phyloP scores from a whole-genome alignment of 2,113 vertebrate species.

The Tichodroma muraria region DNA sequence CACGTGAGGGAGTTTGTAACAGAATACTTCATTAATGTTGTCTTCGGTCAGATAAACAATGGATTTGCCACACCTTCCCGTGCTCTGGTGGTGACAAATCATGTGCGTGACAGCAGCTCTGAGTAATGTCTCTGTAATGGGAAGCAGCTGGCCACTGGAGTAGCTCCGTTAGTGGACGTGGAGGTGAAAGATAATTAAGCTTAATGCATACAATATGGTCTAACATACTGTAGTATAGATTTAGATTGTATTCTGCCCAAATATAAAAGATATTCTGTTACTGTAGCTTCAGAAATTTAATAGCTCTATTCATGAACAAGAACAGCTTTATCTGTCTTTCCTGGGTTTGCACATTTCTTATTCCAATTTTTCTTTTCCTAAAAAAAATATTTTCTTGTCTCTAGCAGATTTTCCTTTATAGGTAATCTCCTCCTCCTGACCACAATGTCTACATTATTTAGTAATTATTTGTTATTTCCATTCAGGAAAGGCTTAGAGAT shows the following conservation, averaged over 20 bases:
- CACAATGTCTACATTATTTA: not conserved
- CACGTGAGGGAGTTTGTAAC: not conserved
- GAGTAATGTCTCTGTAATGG: conserved; percentile 3
- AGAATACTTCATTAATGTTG: not conserved
- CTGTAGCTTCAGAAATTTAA: not conserved
- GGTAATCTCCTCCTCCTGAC: not conserved
- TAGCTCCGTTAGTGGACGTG: not conserved
- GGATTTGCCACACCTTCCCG: not conserved
- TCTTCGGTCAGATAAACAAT: not conserved
- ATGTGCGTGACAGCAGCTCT: not conserved
- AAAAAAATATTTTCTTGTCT: not conserved
- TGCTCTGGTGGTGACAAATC: not conserved
- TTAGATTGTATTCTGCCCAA: not conserved
- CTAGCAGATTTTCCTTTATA: not conserved
- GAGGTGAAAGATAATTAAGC: conserved; percentile 1
- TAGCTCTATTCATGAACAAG: not conserved
- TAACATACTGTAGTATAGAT: not conserved
- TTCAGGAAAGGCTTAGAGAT: not conserved
- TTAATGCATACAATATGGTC: not conserved
- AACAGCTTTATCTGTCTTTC: not conserved
- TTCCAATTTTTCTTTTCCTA: not conserved
- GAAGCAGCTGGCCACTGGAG: conserved; percentile 4
- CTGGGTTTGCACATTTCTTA: not conserved
- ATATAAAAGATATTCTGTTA: not conserved
- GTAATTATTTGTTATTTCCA: not conserved